Percentiles rank a stretch among this genome's conserved stretches.
phyloP scores from a whole-genome alignment of 2,797 vertebrate genomes.

The Alcedo atthis region DNA sequence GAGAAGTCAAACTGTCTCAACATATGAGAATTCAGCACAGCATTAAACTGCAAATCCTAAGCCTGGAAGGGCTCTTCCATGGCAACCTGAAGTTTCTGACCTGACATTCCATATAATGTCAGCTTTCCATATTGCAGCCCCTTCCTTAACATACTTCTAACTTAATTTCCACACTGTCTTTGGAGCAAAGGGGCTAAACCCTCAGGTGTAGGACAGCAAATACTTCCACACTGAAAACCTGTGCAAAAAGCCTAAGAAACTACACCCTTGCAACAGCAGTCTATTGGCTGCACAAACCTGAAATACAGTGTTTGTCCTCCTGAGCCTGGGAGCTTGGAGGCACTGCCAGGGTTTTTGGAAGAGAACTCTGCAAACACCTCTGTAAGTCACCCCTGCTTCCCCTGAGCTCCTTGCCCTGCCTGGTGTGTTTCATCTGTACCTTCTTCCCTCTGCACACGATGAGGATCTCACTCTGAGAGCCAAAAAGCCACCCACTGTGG shows the following conservation, averaged over 20 bases:
- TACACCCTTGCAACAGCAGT: not conserved
- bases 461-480: not conserved
- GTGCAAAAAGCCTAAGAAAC: not conserved
- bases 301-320: not conserved
- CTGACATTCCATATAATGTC: not conserved
- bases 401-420: not conserved
- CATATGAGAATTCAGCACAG: not conserved
- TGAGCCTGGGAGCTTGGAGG: not conserved
- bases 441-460: not conserved
- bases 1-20: not conserved
- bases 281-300: not conserved
- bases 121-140: not conserved
- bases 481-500: slow-evolving; percentile 56
- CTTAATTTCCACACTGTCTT: not conserved
- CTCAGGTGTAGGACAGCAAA: not conserved
- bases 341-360: not conserved
- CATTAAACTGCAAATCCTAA: not conserved
- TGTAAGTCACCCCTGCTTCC: not conserved
- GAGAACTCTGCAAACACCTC: slow-evolving; percentile 16
- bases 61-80: not conserved
- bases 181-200: not conserved
- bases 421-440: not conserved
- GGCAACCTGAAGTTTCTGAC: not conserved
- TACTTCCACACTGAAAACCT: not conserved
- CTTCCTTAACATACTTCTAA: not conserved